Conservation (phyloP, 2,888 invertebrate species). For the Drosophila setosimentum region DNA sequence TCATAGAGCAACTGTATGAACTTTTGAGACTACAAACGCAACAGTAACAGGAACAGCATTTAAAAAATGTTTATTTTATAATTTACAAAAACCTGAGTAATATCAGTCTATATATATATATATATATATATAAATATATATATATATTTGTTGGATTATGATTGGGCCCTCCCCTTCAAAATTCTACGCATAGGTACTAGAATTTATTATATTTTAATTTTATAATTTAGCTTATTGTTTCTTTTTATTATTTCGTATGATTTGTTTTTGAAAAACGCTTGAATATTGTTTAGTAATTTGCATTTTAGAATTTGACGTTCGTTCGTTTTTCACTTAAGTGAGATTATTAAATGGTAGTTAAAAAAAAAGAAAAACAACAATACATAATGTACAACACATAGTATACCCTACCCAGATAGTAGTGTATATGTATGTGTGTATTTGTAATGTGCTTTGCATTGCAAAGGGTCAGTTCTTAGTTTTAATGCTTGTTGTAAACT, state of each 20-base stretch:
- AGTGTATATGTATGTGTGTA: neutral
- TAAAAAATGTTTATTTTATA: conserved; percentile 77
- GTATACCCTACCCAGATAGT: neutral
- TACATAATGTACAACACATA: conserved; percentile 3
- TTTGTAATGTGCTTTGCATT: conserved; percentile 13
- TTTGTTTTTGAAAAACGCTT: conserved; percentile 69
- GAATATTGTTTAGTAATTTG: conserved; percentile 42
- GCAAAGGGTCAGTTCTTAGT: conserved; percentile 28
- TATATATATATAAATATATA: conserved; percentile 3
- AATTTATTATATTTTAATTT: conserved; percentile 40
- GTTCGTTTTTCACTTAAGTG: conserved; percentile 65
- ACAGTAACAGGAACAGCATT: conserved; percentile 80
- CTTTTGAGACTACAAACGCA: conserved; percentile 80
- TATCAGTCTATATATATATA: conserved; percentile 14
- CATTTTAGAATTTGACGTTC: conserved; percentile 53
- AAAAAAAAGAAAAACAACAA: neutral
- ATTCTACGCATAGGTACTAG: conserved; percentile 52
- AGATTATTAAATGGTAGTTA: conserved; percentile 68
- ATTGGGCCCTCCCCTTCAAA: conserved; percentile 19
- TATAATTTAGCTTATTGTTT: conserved; percentile 33
- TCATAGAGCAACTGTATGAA: conserved; percentile 55
- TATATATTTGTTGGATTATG: conserved; percentile 35
- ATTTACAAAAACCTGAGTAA: conserved; percentile 36
- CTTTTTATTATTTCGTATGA: conserved; percentile 31
- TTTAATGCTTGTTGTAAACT: conserved; percentile 63